A percentile compares a stretch with the other conserved stretches of the same genome.
phyloP scores from a whole-genome alignment of 2,888 invertebrate genomes.

The Priocnemis perturbator region DNA sequence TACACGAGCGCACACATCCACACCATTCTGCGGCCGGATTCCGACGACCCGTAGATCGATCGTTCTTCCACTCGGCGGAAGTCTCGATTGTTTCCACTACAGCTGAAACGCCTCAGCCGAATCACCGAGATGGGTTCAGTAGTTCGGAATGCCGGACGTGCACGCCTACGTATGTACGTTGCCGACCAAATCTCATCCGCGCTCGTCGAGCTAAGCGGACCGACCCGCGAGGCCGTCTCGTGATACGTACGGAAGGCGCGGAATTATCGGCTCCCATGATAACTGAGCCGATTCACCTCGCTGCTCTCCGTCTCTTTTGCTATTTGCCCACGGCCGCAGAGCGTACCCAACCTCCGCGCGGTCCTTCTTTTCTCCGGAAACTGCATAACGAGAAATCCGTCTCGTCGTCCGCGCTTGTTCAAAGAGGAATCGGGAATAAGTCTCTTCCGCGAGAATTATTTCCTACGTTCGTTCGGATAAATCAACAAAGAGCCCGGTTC shows the following conservation, averaged over 20 bases:
- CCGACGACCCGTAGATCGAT: background rate
- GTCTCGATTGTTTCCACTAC: conserved; percentile 10
- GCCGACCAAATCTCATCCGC: background rate
- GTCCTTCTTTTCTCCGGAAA: too few species aligned
- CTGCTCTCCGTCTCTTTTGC: too few species aligned
- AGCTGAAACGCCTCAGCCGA: conserved; percentile 6
- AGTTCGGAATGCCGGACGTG: background rate
- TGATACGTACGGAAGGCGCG: background rate
- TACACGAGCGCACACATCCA: background rate
- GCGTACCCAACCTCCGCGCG: too few species aligned
- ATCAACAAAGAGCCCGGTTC: too few species aligned
- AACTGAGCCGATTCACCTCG: too few species aligned
- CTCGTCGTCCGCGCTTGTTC: too few species aligned
- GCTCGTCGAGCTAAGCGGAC: background rate
- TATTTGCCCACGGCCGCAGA: too few species aligned
- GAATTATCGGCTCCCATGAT: background rate
- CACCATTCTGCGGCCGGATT: background rate
- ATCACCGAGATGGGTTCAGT: background rate
- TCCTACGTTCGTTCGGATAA: too few species aligned
- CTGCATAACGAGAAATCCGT: too few species aligned
- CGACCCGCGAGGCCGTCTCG: background rate
- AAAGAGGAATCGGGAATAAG: too few species aligned
- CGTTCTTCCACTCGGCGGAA: conserved; percentile 1
- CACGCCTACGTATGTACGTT: background rate
- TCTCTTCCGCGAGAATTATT: too few species aligned